Percentiles rank a stretch among this genome's conserved stretches.
phyloP scores from a whole-genome alignment of 2,113 vertebrate genomes.

The Paracanthobrama guichenoti region DNA sequence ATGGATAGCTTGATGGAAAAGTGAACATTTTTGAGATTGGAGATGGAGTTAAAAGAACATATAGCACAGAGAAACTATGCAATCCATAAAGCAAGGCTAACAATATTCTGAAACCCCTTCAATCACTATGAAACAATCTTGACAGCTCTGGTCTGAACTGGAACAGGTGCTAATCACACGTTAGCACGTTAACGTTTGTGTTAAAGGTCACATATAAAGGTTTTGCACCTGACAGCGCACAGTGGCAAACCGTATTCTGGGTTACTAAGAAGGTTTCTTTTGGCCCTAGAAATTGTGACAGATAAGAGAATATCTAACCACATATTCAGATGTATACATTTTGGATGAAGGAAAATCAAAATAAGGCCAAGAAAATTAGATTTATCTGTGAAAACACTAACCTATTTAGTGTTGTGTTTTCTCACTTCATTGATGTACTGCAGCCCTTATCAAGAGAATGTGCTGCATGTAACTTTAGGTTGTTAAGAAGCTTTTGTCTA shows the following conservation, averaged over 20 bases:
- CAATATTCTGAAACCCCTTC: not conserved
- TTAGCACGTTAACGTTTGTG: not conserved
- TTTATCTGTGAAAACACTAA: not conserved
- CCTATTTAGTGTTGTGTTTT: not conserved
- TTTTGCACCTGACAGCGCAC: not conserved
- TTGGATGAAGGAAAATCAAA: not conserved
- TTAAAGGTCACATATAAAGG: not conserved
- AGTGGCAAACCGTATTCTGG: not conserved
- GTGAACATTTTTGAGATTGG: not conserved
- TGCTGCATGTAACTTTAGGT: conserved; percentile 30
- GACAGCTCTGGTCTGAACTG: not conserved
- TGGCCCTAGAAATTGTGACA: not conserved
- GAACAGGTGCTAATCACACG: not conserved
- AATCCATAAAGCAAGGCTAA: conserved; percentile 8
- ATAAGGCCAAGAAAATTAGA: not conserved
- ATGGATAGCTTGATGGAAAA: conserved; percentile 65
- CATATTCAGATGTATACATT: not conserved
- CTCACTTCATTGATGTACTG: conserved; percentile 2
- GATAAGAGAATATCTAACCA: not conserved
- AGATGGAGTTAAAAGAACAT: not conserved
- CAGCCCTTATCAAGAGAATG: conserved; percentile 9
- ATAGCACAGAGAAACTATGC: conserved; percentile 4
- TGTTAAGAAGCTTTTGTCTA: conserved; percentile 41
- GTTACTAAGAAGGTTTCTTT: not conserved
- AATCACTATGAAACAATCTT: not conserved